Evolutionary conservation across 2,888 invertebrate species (phyloP).

Genomic region (Drosophila birchii): DNA sequence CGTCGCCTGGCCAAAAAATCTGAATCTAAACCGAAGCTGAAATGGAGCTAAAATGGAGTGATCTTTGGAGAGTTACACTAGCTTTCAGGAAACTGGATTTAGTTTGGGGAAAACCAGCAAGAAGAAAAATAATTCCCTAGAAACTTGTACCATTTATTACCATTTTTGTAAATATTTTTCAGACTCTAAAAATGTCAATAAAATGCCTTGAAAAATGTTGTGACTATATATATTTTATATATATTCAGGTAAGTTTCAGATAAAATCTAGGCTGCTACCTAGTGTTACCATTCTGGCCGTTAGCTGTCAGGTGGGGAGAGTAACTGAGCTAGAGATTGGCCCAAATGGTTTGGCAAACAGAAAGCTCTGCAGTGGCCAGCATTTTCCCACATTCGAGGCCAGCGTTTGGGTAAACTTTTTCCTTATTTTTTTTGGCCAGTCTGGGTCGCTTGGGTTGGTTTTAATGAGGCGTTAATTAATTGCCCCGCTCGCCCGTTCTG

Average conservation of each 20-base stretch:
- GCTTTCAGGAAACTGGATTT: not conserved
- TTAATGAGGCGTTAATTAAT: conserved; percentile 84
- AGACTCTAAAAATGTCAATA: not conserved
- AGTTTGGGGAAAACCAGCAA: too few species aligned
- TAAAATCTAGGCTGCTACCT: not conserved
- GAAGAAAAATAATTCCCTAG: not conserved
- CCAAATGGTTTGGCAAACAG: conserved; percentile 50
- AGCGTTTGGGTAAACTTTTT: conserved; percentile 33
- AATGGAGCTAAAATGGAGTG: conserved; percentile 55
- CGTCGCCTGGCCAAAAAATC: not conserved
- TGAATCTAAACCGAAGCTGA: conserved; percentile 25
- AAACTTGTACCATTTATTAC: not conserved
- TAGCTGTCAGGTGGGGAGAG: conserved; percentile 19
- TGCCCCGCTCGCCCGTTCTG: conserved; percentile 79
- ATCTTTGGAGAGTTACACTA: conserved; percentile 4
- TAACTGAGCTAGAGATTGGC: conserved; percentile 10
- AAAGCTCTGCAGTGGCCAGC: conserved; percentile 38
- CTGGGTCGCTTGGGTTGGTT: conserved; percentile 55
- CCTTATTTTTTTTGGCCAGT: conserved; percentile 15
- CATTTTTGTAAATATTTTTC: not conserved
- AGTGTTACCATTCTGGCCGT: conserved; percentile 7
- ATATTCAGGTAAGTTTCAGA: not conserved
- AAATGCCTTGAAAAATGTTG: not conserved
- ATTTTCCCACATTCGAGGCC: conserved; percentile 68
- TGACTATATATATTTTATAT: too few species aligned